Conservation (phyloP, 2,797 vertebrate genomes). For the Pangasius krempfi region DNA sequence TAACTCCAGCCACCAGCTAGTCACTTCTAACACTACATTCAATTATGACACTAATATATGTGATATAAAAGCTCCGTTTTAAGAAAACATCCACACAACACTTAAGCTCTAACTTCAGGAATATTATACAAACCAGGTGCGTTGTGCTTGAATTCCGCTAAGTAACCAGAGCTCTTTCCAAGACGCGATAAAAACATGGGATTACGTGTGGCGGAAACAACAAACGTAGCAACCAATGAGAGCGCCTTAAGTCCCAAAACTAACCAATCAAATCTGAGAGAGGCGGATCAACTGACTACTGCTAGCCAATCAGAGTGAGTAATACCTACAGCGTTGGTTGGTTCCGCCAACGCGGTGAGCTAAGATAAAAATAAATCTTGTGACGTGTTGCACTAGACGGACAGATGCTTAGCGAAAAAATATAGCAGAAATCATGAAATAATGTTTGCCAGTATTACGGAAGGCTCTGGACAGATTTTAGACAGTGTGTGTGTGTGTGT, state of each 20-base stretch:
- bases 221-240: conserved; percentile 52
- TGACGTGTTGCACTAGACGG: background rate
- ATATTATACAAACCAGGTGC: conserved; percentile 56
- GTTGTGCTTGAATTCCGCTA: conserved; percentile 45
- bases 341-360: background rate
- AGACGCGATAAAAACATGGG: conserved; percentile 64
- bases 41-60: conserved; percentile 23
- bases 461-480: background rate
- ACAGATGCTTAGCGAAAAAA: background rate
- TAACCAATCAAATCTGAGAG: conserved; percentile 63
- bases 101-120: background rate
- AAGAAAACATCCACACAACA: background rate
- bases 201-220: conserved; percentile 49
- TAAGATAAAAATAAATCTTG: background rate
- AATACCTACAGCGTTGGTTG: background rate
- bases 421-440: background rate
- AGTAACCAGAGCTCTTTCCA: conserved; percentile 39
- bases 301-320: conserved; percentile 41
- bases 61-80: background rate
- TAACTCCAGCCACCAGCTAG: conserved; percentile 52
- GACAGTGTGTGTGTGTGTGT: background rate
- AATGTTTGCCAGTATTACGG: background rate
- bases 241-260: conserved; percentile 35
- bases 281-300: conserved; percentile 52
- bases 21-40: conserved; percentile 40